Percentiles rank a stretch among this genome's conserved stretches.
Conservation (phyloP, 92 coral and sea anemone genomes). For the Paramuricea clavata region DNA sequence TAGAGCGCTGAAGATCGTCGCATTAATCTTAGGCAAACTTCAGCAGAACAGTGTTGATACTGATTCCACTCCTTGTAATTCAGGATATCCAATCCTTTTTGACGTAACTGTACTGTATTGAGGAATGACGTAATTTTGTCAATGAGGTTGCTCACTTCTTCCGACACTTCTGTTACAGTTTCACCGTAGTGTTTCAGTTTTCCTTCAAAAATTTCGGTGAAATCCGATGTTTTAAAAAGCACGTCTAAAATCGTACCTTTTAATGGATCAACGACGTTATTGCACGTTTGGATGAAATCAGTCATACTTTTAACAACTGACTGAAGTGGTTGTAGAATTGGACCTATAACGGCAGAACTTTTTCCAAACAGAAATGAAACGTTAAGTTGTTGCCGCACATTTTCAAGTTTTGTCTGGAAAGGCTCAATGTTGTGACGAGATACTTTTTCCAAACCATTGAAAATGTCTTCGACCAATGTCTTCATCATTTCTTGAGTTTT, state of each 20-base stretch:
- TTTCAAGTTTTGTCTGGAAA: slow-evolving; percentile 68
- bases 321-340: slow-evolving; percentile 79
- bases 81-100: slow-evolving; percentile 78
- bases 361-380: slow-evolving; percentile 71
- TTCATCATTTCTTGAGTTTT: slow-evolving; percentile 74
- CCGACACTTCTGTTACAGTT: slow-evolving; percentile 62
- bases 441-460: slow-evolving; percentile 72
- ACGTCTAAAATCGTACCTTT: slow-evolving; percentile 78
- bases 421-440: slow-evolving; percentile 76
- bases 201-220: slow-evolving; percentile 77
- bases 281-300: slow-evolving; percentile 68
- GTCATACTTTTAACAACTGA: slow-evolving; percentile 73
- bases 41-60: slow-evolving; percentile 87
- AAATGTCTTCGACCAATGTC: slow-evolving; percentile 75
- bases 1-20: slow-evolving; percentile 87
- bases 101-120: slow-evolving; percentile 87
- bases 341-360: slow-evolving; percentile 70
- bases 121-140: slow-evolving; percentile 80
- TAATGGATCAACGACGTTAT: slow-evolving; percentile 68
- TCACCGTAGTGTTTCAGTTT: slow-evolving; percentile 71
- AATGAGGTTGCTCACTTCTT: slow-evolving; percentile 72
- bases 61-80: slow-evolving; percentile 75
- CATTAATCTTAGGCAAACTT: slow-evolving; percentile 79
- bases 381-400: slow-evolving; percentile 72
- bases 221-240: slow-evolving; percentile 78